Conservation (phyloP, 2,113 vertebrate genomes). For the Hepsetus odoe region DNA sequence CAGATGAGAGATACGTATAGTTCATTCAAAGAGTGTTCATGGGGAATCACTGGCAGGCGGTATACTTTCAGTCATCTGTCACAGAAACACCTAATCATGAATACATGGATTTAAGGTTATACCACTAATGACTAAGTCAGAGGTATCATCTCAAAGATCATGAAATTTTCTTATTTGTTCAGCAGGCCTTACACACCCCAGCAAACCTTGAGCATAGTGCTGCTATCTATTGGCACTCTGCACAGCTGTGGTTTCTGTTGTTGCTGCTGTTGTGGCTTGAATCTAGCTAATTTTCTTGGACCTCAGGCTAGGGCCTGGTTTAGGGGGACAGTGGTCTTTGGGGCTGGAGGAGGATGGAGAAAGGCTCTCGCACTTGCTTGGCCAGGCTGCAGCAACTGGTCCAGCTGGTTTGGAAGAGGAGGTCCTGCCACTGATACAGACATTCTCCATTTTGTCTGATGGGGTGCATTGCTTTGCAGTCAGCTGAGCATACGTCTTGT, state of each 20-base stretch:
- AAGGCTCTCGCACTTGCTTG: constrained; percentile 60
- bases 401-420: constrained; percentile 49
- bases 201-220: constrained; percentile 28
- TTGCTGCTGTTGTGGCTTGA: constrained; percentile 14
- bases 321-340: constrained; percentile 33
- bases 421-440: neutral
- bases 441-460: constrained; percentile 57
- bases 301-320: constrained; percentile 39
- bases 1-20: neutral
- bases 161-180: constrained; percentile 19
- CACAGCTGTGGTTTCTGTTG: neutral
- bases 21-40: neutral
- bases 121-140: neutral
- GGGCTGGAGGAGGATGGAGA: constrained; percentile 41
- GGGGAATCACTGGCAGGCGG: neutral
- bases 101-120: neutral
- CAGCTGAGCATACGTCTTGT: constrained; percentile 58
- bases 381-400: constrained; percentile 14
- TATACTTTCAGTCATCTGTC: neutral
- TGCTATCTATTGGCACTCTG: constrained; percentile 65
- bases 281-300: constrained; percentile 54
- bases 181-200: constrained; percentile 29
- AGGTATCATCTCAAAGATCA: constrained; percentile 6
- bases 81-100: neutral
- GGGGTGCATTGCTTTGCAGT: constrained; percentile 60